phyloP scores from a whole-genome alignment of 2,113 vertebrate genomes.

The Ornithorhynchus anatinus region DNA sequence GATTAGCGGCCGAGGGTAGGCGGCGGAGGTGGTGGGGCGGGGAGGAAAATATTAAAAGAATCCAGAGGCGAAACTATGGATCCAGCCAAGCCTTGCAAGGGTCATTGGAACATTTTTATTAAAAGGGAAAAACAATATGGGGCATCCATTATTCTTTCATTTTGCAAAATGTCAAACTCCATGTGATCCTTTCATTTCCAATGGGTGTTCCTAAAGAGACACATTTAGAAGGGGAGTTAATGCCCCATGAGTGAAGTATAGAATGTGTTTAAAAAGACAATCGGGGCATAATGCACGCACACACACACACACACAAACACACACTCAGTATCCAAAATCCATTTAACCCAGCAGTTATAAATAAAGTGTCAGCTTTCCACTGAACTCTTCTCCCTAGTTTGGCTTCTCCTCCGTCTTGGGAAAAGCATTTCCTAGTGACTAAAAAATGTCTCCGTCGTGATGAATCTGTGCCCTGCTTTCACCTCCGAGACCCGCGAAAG shows the following conservation, averaged over 20 bases:
- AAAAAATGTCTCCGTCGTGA: constrained; percentile 19
- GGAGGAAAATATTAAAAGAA: constrained; percentile 58
- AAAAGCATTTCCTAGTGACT: constrained; percentile 29
- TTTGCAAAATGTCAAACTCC: constrained; percentile 79
- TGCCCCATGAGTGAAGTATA: constrained; percentile 50
- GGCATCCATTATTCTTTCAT: constrained; percentile 74
- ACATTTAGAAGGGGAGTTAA: constrained; percentile 64
- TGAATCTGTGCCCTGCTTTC: constrained; percentile 34
- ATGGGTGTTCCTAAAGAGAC: constrained; percentile 71
- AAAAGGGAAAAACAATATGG: constrained; percentile 70
- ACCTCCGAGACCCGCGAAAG: constrained; percentile 53
- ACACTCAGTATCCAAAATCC: constrained; percentile 7
- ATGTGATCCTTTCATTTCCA: constrained; percentile 79
- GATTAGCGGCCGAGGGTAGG: too few species aligned
- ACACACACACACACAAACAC: background rate
- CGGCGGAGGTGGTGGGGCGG: too few species aligned
- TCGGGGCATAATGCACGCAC: background rate
- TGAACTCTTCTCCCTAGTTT: background rate
- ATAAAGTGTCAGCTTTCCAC: constrained; percentile 17
- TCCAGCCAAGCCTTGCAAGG: constrained; percentile 65
- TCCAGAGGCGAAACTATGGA: constrained; percentile 53
- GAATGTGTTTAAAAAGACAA: constrained; percentile 39
- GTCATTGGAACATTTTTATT: constrained; percentile 64
- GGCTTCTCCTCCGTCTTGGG: constrained; percentile 9
- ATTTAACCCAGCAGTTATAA: constrained; percentile 5